Base-by-base conservation (phyloP, 2,888 invertebrate species). In the Anagyrus pseudococci region DNA sequence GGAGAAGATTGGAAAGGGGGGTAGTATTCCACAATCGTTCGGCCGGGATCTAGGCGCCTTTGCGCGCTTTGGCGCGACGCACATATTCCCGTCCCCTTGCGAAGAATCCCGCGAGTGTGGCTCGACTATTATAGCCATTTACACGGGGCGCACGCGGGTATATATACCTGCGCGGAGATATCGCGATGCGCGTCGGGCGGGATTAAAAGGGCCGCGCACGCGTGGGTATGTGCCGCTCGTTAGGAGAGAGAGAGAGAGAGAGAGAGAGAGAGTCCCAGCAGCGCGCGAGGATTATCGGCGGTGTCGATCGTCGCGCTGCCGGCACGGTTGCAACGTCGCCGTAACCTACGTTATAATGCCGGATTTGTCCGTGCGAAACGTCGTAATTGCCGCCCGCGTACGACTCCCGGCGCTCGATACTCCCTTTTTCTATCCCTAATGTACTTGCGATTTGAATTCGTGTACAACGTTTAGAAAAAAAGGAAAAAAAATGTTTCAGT, bases 161-260 rank as follows among this genome's bases (percentile, higher is more conserved):
- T 10, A 44, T 20, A 20, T 26, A 43, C 19, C 22, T 4, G 3
- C 48, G 43, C 17, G 3, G 41, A 25, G 26, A 29, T 17, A n/a
- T 4, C 10, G 25, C 23, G 4, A 23, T 10, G 1, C 22, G 22
- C 47, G 47, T 4, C 1, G 40, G 40, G 44, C n/a, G 37, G 56
- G 56, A 57, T 60, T 60, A 60, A 64, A 63, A 57, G 64, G 23
- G 41, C 60, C 64, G 62, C 55, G 20, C 54, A 40, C 26, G 48
- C 10, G 33, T 13, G 33, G 33, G 33, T 4, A 37, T 37, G 33
- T 15, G 33, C 13, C 33, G 33, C 58, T 58, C 63, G 58, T 58
- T 63, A 58, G 25, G 55, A n/a, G n/a, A n/a, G n/a, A n/a, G n/a
- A n/a, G n/a, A n/a, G n/a, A n/a, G n/a, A n/a, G n/a, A n/a, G n/a